Evolutionary conservation across 2,113 vertebrate species (phyloP).

Genomic region (Erythrolamprus reginae): DNA sequence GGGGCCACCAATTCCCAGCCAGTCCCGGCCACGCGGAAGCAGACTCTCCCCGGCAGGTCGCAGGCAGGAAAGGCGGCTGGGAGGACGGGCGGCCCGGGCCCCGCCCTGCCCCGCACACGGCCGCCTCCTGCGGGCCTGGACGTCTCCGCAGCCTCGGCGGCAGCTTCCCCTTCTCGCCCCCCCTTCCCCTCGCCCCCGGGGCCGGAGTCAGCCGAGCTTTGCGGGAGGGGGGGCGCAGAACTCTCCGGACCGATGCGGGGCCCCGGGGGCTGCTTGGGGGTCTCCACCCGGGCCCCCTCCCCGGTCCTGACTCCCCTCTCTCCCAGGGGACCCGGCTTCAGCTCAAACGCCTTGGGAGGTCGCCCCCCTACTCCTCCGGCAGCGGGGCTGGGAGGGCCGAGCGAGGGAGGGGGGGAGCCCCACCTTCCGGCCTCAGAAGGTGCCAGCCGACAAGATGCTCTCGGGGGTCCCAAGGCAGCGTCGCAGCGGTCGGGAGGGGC

Average conservation of each 20-base stretch:
- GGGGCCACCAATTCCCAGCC: neutral
- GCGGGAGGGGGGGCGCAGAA: neutral
- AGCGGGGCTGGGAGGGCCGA: neutral
- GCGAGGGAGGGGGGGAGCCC: neutral
- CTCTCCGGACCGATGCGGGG: accelerated
- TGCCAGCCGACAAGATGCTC: neutral
- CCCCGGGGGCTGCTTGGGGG: neutral
- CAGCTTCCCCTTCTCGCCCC: neutral
- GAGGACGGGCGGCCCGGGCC: neutral
- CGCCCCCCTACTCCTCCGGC: no score
- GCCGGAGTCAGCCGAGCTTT: neutral
- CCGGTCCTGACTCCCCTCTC: neutral
- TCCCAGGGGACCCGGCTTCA: neutral
- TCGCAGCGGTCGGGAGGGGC: neutral
- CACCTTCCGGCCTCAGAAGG: neutral
- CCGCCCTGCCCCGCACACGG: neutral
- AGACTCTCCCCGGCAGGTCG: neutral
- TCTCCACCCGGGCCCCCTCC: neutral
- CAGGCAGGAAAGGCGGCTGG: neutral
- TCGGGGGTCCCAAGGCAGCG: neutral
- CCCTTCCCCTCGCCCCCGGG: neutral
- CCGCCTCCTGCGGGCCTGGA: neutral
- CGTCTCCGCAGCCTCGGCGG: neutral
- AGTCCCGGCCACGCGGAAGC: neutral
- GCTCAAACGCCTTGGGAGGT: neutral